Base-by-base conservation (phyloP, 2,797 vertebrate species). In the Oryzias sinensis region DNA sequence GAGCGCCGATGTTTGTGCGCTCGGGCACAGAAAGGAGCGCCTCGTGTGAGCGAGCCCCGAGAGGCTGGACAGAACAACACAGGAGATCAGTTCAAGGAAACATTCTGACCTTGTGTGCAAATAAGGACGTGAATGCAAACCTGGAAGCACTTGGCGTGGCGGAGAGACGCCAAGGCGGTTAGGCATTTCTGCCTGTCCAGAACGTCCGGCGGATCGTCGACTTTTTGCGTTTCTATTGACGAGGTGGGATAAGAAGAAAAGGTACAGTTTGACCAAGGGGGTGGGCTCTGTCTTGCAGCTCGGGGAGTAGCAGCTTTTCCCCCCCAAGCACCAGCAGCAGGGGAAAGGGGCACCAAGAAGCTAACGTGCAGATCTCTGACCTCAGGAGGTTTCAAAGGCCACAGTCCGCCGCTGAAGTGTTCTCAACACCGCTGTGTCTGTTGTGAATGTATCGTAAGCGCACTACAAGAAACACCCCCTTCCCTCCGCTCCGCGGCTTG, bases 121-220 rank as follows among this genome's bases (percentile, higher is more conserved):
- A 94, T 91, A 96, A 97, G 93, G 95, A 96, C 94, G 93, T 93
- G 93, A 94, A 95, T 97, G 96, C 97, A 97, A 98, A 99, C 97
- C 97, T 99, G 97, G 92, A 99, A 99, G 97, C 97, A 98, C 95
- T 99, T 99, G 94, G 97, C 94, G 92, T 98, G 97, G 90, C 96
- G 97, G 91, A 99, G 96, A 91, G 97, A 97, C 93, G 97, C 96
- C 95, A 99, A 95, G 93, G 97, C 95, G 92, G 95, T 93, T 91
- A 99, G 97, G 93, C 97, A 99, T 96, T 98, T 97, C 95, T 97
- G 97, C 95, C 95, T 98, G 95, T 99, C 97, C 97, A 99, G 95
- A 93, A 97, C 93, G 88, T 97, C 96, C 94, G 94, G 94, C 93
- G 94, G 94, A 91, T 95, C 94, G 94, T 85, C 93, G 94, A 93